Conservation (phyloP, 1,140 invertebrate species). For the Drosophila navojoa region DNA sequence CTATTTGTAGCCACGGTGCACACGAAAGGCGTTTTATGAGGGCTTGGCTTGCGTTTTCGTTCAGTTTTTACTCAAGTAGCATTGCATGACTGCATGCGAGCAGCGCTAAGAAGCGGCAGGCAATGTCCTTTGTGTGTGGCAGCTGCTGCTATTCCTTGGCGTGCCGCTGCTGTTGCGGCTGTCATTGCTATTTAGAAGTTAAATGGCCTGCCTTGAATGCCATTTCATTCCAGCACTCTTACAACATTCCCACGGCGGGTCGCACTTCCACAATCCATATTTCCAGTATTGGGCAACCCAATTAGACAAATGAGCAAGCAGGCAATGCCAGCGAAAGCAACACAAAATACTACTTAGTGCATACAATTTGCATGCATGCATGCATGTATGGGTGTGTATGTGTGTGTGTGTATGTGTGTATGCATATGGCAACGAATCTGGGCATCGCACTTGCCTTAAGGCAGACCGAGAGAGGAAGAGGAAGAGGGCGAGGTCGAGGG, state of each 20-base stretch:
- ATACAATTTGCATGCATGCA: constrained; percentile 42
- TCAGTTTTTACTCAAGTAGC: constrained; percentile 66
- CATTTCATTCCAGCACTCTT: constrained; percentile 34
- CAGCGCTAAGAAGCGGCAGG: constrained; percentile 42
- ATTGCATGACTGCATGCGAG: constrained; percentile 79
- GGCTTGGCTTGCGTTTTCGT: constrained; percentile 56
- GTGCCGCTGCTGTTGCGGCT: constrained; percentile 23
- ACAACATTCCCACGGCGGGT: neutral
- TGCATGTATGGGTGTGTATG: neutral
- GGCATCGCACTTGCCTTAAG: neutral
- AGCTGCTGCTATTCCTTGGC: constrained; percentile 16
- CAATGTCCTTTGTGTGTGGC: constrained; percentile 59
- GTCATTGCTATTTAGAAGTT: constrained; percentile 69
- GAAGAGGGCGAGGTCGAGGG: too few species aligned
- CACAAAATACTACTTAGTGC: neutral
- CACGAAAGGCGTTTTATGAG: neutral
- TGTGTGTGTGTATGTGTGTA: too few species aligned
- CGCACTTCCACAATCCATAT: constrained; percentile 9
- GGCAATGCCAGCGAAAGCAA: constrained; percentile 21
- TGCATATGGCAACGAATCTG: constrained; percentile 7
- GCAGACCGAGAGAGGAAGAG: neutral
- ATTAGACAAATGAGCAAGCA: constrained; percentile 77
- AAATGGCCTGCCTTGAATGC: constrained; percentile 63
- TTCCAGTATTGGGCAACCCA: constrained; percentile 46
- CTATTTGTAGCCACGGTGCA: constrained; percentile 21